These are phyloP conservation scores for Phoeniculus purpureus DNA, from an alignment of 2,797 vertebrate species.

Conservation along the genomic window DNA sequence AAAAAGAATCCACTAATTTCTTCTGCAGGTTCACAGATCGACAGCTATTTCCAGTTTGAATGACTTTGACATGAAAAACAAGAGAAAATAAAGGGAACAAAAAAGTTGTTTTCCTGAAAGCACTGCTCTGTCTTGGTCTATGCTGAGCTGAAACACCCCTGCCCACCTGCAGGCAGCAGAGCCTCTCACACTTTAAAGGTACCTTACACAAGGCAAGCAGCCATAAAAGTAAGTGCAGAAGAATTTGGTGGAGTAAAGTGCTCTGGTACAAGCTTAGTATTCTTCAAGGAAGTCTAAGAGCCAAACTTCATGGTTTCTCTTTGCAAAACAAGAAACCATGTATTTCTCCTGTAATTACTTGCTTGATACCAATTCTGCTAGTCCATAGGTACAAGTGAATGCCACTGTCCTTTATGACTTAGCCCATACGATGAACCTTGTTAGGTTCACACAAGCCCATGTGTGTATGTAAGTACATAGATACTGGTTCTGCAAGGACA, in stretches of 20 bases:
- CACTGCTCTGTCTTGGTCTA: neutral
- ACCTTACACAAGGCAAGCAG: neutral
- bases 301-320: neutral
- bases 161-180: neutral
- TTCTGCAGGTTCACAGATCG: neutral
- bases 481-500: neutral
- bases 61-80: neutral
- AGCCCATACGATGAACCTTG: no score
- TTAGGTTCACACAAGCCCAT: no score
- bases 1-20: neutral
- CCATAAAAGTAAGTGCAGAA: neutral
- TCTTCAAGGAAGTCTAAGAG: neutral
- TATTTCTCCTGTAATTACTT: neutral
- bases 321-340: no score
- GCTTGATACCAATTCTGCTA: neutral
- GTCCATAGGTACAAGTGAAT: neutral
- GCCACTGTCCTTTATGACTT: no score
- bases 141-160: neutral
- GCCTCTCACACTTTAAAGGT: neutral
- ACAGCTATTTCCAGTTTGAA: neutral
- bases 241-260: neutral
- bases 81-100: no score
- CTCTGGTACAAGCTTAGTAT: neutral
- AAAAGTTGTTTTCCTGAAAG: neutral
- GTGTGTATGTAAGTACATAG: neutral